Evolutionary conservation across 1,140 invertebrate genomes (phyloP).

Genomic region (Macrobrachium nipponense): DNA sequence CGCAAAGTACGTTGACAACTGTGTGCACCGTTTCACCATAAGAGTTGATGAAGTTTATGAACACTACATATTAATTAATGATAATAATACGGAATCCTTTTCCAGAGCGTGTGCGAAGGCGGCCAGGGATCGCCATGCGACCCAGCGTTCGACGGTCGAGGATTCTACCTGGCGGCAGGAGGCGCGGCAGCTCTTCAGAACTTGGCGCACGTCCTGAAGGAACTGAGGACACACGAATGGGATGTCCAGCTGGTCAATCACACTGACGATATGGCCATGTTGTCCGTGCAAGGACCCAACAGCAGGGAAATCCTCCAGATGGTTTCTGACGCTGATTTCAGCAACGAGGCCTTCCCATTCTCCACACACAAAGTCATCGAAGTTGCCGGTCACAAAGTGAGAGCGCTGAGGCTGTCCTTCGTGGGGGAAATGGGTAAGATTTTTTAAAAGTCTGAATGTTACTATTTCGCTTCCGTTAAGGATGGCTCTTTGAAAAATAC

Average conservation of each 20-base stretch:
- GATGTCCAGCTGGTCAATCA: slow-evolving; percentile 81
- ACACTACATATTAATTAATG: too few species aligned
- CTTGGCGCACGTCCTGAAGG: slow-evolving; percentile 77
- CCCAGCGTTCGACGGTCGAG: slow-evolving; percentile 73
- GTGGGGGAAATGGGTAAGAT: slow-evolving; percentile 81
- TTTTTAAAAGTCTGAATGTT: neutral
- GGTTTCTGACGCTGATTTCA: slow-evolving; percentile 70
- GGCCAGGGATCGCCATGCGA: slow-evolving; percentile 54
- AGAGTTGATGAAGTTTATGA: too few species aligned
- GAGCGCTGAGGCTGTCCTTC: slow-evolving; percentile 82
- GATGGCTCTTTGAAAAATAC: neutral
- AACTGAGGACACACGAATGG: slow-evolving; percentile 79
- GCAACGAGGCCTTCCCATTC: slow-evolving; percentile 76
- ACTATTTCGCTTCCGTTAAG: neutral
- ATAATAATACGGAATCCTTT: neutral
- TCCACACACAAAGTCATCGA: slow-evolving; percentile 74
- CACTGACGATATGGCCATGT: slow-evolving; percentile 81
- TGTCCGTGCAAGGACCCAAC: slow-evolving; percentile 84
- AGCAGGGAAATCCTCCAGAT: slow-evolving; percentile 77
- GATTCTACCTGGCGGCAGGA: slow-evolving; percentile 86
- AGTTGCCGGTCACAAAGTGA: slow-evolving; percentile 71
- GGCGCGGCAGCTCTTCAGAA: slow-evolving; percentile 83
- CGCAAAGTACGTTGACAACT: too few species aligned
- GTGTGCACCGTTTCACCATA: too few species aligned
- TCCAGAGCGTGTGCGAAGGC: slow-evolving; percentile 51